Evolutionary conservation across 1,140 invertebrate species (phyloP), one percentile per base, ranked within the genome.

Genomic region (Trialeurodes vaporariorum): DNA sequence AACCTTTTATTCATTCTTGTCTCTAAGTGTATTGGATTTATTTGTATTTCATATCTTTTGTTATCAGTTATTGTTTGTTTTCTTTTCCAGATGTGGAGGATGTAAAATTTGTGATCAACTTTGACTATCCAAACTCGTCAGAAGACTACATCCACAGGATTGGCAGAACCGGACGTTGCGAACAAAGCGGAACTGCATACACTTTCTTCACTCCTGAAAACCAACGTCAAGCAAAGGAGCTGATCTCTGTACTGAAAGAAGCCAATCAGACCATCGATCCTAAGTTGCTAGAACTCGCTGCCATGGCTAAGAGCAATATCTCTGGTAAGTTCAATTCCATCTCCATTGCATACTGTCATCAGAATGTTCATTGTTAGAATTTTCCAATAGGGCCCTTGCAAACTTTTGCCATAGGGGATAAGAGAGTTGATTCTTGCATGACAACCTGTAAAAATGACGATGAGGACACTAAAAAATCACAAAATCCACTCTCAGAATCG

Each of bases 111-210:
- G 98, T 99, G 59, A 97, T 99, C 77, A 99, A 99, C 84, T 98
- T 93, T 84, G 98, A 99, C 81, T 99, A 98, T 82, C 97, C 98
- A 22, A 96, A 92, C 73, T 94, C 94, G 78, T 96, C 95, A 58
- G 98, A 99, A 83, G 98, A 99, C 82, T 99, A 99, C 80, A 94
- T 99, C 58, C 98, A 99, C 81, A 87, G 98, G 68, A 99, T 99
- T 78, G 98, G 98, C 66, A 87, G 98, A 75, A 99, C 98, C 61
- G 98, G 94, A 64, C 84, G 98, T 69, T 90, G 91, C 60, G 89
- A 93, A 72, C 94, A 92, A 77, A 95, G 92, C 59, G 98, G 98
- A 69, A 99, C 96, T 1, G 96, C 97, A 0, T 99, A 99, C 79
- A 99, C 97, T 21, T 96, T 99, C 80, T 98, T 99, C 77, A 99